A percentile compares a stretch with the other conserved stretches of the same genome.
Evolutionary conservation across 2,888 invertebrate genomes (phyloP).

Genomic region (Dicranocentrus wangi): DNA sequence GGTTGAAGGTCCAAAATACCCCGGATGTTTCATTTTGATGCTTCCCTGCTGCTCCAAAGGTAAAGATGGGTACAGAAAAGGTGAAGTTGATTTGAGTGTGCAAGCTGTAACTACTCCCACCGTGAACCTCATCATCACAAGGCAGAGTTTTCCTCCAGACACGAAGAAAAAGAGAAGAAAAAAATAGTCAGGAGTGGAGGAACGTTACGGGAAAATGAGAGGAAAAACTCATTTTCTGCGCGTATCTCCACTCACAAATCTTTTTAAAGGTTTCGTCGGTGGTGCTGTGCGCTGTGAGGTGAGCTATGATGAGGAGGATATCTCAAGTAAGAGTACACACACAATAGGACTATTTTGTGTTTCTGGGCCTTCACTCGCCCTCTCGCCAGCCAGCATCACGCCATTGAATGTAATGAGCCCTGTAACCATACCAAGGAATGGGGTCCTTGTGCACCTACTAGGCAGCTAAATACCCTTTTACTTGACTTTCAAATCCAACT

Average conservation of each 20-base stretch:
- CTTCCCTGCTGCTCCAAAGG: constrained; percentile 48
- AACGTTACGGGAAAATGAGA: not conserved
- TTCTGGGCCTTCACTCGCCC: too few relatives aligned
- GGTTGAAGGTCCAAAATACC: not conserved
- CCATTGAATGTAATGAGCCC: constrained; percentile 51
- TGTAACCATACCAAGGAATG: constrained; percentile 41
- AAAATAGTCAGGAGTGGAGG: not conserved
- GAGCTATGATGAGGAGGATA: not conserved
- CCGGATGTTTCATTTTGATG: constrained; percentile 36
- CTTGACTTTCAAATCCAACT: too few relatives aligned
- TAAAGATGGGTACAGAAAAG: constrained; percentile 47
- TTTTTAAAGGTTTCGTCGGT: constrained; percentile 5
- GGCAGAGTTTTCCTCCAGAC: not conserved
- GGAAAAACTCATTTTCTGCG: constrained; percentile 51
- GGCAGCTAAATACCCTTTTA: too few relatives aligned
- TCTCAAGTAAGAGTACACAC: not conserved
- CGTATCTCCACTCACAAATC: constrained; percentile 7
- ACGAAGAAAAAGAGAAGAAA: not conserved
- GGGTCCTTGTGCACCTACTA: constrained; percentile 43
- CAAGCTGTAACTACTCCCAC: not conserved
- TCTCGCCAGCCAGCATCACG: constrained; percentile 22
- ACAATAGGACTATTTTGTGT: too few relatives aligned
- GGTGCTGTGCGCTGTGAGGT: too few relatives aligned
- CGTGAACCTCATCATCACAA: constrained; percentile 17
- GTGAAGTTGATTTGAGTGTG: too few relatives aligned